Conservation (phyloP, 2,797 vertebrate genomes). For the Hoplostethus atlanticus region DNA sequence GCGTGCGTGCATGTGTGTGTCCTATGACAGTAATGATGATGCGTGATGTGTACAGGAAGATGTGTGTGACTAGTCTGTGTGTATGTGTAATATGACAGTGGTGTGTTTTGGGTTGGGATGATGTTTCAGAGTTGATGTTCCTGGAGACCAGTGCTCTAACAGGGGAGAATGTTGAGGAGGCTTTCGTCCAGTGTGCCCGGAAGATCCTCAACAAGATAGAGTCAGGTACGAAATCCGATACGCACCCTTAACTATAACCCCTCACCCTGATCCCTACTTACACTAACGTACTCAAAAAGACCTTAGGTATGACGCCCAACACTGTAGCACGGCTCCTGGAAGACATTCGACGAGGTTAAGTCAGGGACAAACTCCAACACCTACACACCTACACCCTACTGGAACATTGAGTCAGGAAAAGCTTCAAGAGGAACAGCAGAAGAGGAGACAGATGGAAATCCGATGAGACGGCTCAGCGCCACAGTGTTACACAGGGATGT, state of each 20-base stretch:
- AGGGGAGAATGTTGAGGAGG: constrained; percentile 95
- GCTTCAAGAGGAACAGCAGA: neutral
- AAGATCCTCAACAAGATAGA: constrained; percentile 97
- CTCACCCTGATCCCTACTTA: constrained; percentile 16
- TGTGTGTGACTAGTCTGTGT: neutral
- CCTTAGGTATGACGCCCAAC: constrained; percentile 3
- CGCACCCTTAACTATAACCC: neutral
- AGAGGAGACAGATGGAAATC: neutral
- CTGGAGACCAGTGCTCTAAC: constrained; percentile 95
- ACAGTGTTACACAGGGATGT: no score
- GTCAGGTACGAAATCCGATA: constrained; percentile 84
- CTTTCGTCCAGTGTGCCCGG: constrained; percentile 93
- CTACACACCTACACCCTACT: neutral
- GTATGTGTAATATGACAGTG: neutral
- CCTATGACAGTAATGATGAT: neutral
- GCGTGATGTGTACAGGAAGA: neutral
- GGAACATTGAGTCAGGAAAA: constrained; percentile 3
- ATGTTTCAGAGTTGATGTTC: constrained; percentile 91
- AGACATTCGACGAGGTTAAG: neutral
- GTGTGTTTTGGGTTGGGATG: no score
- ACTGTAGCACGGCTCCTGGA: neutral
- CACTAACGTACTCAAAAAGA: constrained; percentile 15
- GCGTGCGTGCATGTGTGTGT: constrained; percentile 9
- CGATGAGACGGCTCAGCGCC: no score
- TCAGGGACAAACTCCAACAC: neutral